phyloP scores from a whole-genome alignment of 2,113 vertebrate species.

The Climacteris rufus region DNA sequence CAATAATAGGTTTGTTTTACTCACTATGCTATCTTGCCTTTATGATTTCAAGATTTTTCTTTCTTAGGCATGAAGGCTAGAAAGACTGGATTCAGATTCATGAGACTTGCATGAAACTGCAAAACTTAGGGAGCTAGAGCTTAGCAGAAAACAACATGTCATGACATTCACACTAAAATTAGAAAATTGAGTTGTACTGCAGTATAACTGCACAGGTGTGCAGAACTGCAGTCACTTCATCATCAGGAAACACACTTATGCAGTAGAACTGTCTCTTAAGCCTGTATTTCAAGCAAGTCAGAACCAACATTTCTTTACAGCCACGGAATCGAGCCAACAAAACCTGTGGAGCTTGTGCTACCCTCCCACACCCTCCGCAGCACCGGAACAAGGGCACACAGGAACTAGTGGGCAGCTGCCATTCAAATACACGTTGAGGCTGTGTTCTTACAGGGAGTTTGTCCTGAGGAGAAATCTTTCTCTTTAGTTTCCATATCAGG shows the following conservation, averaged over 20 bases:
- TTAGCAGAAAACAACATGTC: background rate
- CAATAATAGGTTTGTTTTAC: background rate
- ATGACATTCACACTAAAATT: background rate
- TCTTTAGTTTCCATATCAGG: background rate
- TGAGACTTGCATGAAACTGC: background rate
- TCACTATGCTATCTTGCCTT: rapidly evolving
- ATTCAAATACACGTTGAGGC: background rate
- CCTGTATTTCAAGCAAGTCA: background rate
- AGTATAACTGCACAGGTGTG: background rate
- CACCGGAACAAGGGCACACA: background rate
- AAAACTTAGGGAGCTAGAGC: background rate
- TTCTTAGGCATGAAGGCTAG: background rate
- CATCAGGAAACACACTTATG: background rate
- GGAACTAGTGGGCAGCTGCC: background rate
- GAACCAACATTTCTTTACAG: background rate
- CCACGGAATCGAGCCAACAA: background rate
- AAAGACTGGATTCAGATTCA: background rate
- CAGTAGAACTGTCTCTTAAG: background rate
- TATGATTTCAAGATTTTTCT: background rate
- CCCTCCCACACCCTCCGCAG: background rate
- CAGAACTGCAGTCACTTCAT: background rate
- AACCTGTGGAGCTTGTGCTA: background rate
- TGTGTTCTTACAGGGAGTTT: background rate
- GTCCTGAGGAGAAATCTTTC: background rate
- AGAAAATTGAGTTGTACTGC: background rate